Percentiles rank a stretch among this genome's conserved stretches.
Evolutionary conservation across 2,797 vertebrate species (phyloP).

Genomic region (Rhodeus uyekii): DNA sequence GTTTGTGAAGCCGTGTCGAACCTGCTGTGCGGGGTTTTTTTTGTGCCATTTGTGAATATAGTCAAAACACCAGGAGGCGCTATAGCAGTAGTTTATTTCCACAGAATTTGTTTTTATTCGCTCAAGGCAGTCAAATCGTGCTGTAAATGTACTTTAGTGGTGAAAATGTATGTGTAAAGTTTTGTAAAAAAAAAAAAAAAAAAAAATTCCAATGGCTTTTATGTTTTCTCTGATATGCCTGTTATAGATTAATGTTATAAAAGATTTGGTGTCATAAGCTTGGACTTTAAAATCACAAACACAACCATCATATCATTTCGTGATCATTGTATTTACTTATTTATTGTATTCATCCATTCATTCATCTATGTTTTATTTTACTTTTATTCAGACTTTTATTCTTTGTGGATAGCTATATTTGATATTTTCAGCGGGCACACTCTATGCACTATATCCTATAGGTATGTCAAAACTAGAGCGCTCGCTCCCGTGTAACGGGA

Average conservation of each 20-base stretch:
- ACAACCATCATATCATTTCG: not conserved
- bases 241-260: not conserved
- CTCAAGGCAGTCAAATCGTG: not conserved
- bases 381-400: not conserved
- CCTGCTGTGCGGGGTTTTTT: no score
- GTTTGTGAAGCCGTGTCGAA: no score
- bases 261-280: not conserved
- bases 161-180: no score
- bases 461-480: not conserved
- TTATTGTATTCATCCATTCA: not conserved
- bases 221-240: not conserved
- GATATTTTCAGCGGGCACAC: not conserved
- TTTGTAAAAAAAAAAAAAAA: no score
- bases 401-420: not conserved
- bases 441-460: not conserved
- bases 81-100: not conserved
- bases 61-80: slow-evolving; percentile 22
- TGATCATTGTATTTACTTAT: not conserved
- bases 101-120: no score
- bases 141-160: no score
- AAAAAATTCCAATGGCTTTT: no score
- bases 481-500: slow-evolving; percentile 12
- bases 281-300: not conserved
- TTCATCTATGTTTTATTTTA: not conserved
- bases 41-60: not conserved